These are phyloP conservation scores for Pontoporia blainvillei DNA, from an alignment of 2,113 vertebrate genomes.

Conservation along the genomic window DNA sequence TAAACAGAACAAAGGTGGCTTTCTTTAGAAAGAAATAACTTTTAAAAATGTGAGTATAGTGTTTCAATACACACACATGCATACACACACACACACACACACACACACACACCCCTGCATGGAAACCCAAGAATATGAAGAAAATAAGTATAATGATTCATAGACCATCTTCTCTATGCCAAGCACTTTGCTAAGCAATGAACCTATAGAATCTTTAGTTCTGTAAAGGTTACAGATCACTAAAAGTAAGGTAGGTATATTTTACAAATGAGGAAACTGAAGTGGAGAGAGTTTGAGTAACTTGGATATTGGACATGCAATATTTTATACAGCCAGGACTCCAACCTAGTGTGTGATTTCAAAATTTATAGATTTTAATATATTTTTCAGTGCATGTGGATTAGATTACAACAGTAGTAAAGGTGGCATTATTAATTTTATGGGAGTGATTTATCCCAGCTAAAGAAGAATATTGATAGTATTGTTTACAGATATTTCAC, in stretches of 20 bases:
- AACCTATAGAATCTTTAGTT: neutral
- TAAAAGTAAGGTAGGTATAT: neutral
- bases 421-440: neutral
- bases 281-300: neutral
- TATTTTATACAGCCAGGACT: neutral
- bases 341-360: neutral
- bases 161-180: neutral
- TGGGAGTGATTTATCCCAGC: neutral
- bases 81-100: neutral
- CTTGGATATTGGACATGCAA: neutral
- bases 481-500: neutral
- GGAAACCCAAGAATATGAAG: neutral
- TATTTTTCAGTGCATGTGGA: neutral
- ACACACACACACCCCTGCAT: neutral
- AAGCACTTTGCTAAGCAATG: neutral
- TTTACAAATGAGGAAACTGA: neutral
- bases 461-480: neutral
- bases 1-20: neutral
- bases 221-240: neutral
- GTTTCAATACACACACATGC: neutral
- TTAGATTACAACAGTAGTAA: neutral
- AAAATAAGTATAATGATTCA: neutral
- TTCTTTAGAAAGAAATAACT: slow-evolving; percentile 34
- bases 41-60: neutral
- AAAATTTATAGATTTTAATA: neutral